These are phyloP conservation scores for Selene dorsalis DNA, from an alignment of 2,797 vertebrate species.

Conservation along the genomic window DNA sequence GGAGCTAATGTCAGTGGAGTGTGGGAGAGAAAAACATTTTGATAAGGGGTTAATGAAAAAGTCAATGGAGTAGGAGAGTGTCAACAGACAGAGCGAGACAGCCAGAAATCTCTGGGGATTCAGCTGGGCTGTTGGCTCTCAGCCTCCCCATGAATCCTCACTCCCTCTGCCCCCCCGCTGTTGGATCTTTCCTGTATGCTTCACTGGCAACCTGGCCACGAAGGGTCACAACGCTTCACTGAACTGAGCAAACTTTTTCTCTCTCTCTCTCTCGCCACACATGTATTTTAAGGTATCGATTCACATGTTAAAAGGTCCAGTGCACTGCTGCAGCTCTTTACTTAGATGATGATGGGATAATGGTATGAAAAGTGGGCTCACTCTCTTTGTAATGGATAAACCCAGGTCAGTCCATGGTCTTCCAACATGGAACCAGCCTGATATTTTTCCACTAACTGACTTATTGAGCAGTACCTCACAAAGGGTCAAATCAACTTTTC, in stretches of 20 bases:
- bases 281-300: constrained; percentile 45
- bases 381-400: neutral
- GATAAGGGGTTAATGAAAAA: constrained; percentile 82
- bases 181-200: constrained; percentile 72
- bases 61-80: constrained; percentile 76
- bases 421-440: neutral
- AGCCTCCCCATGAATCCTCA: constrained; percentile 65
- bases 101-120: constrained; percentile 64
- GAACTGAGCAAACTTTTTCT: constrained; percentile 77
- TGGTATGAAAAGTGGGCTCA: neutral
- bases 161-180: constrained; percentile 40
- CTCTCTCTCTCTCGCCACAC: constrained; percentile 57
- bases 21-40: constrained; percentile 82
- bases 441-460: neutral
- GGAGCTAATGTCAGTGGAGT: constrained; percentile 62
- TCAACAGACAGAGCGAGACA: constrained; percentile 72
- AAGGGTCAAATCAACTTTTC: neutral
- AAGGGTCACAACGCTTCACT: constrained; percentile 82
- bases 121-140: constrained; percentile 52
- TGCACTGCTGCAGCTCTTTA: constrained; percentile 40
- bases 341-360: neutral
- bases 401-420: neutral
- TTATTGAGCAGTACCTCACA: neutral
- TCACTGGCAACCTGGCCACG: constrained; percentile 71
- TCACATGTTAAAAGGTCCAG: constrained; percentile 44